Evolutionary conservation across 2,888 invertebrate species (phyloP), one percentile per base, ranked within the genome.

Genomic region (Orthosia cruda): DNA sequence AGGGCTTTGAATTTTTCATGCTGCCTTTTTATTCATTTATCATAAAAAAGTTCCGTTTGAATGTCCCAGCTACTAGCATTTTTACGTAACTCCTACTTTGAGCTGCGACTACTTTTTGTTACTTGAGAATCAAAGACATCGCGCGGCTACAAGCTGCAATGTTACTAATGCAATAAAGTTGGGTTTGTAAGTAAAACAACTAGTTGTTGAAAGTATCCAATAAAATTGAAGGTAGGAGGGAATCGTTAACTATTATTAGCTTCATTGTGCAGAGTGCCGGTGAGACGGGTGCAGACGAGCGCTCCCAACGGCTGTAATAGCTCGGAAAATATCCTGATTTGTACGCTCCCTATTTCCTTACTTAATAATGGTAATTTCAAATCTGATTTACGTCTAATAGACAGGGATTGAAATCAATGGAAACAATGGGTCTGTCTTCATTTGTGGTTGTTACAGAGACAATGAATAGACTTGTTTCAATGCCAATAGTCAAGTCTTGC

Each of bases 321-420:
- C 80, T 85, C 68, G 86, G 90, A 89, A 91, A 91, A 90, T 90
- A 87, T 88, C 85, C 70, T 86, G 82, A 82, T 89, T 90, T 83
- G 80, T 87, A 81, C 80, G 68, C 64, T 86, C 66, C 72, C 57
- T 75, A 64, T 71, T 74, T 75, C 63, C 64, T 87, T 73, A 64
- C 54, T 76, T 69, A 62, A 74, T 74, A 40, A 70, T 66, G 65
- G 68, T 62, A 83, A 83, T 83, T 80, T 77, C 52, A 71, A 71
- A 77, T 81, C 52, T 26, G 68, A 81, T 81, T 80, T 66, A 80
- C 71, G 57, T 63, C 54, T 67, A 71, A 58, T 49, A 74, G 64
- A 54, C 40, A 63, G n/a, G 5, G 45, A 61, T 75, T 65, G 18
- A 58, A 68, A 69, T 62, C 49, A 32, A 20, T 69, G 47, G 50